Base-by-base conservation (phyloP, 1,140 invertebrate species). In the Aphelinus certus region DNA sequence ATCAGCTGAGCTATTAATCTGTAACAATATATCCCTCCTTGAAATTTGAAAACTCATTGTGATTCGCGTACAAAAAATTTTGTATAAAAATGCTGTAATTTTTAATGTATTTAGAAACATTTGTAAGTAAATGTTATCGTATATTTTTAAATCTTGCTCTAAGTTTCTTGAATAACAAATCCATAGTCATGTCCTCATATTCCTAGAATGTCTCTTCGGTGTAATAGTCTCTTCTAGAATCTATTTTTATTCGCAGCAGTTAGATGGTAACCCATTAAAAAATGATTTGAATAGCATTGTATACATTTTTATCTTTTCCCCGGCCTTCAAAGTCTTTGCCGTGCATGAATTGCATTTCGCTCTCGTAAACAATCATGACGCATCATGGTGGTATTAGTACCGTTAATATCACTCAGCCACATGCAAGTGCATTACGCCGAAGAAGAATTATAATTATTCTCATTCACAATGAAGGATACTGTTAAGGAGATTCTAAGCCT, bases 101-200 rank as follows among this genome's bases (percentile, higher is more conserved):
- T 76, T 62, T 66, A 71, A 47, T 71, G 75, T 71, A 76, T 71
- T 71, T 56, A 76, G 58, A 67, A 58, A 62, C 61, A 68, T 82
- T 79, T 80, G 78, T 82, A 80, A 83, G 80, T 83, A 83, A 82
- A 84, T 79, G 78, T 83, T 83, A 78, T 81, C 72, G 67, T 78
- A 76, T 76, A 81, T 78, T 77, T 79, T 77, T 78, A 75, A 75
- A 57, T 58, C 3, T 64, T 55, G 68, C 58, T 67, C 75, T 71
- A 64, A 67, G 65, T 58, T 57, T 53, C 53, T 71, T 46, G 26
- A 53, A 53, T 6, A 53, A 53, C 51, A 53, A 53, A 4, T 6
- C 51, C 51, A 53, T 26, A 26, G 26, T 26, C 26, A 26, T 26
- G 26, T 26, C 26, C 26, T 26, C 26, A 26, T 26, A 26, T 26